Percentiles rank a stretch among this genome's conserved stretches.
Conservation (phyloP, 2,113 vertebrate genomes). For the Nyctibius bracteatus region DNA sequence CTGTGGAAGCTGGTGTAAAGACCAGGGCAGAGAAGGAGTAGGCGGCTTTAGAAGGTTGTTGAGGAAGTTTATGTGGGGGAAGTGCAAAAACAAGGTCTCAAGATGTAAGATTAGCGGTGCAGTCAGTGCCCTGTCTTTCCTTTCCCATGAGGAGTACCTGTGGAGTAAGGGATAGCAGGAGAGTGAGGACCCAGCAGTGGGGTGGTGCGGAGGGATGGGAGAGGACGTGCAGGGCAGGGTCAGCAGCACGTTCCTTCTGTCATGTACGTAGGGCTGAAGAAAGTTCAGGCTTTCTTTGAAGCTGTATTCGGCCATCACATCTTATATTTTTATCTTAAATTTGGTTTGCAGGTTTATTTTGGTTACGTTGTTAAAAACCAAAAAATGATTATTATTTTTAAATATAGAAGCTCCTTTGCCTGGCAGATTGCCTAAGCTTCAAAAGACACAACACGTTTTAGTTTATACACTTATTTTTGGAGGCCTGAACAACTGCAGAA, state of each 20-base stretch:
- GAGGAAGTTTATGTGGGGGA: background rate
- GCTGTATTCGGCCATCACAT: background rate
- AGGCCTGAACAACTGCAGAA: slow-evolving; percentile 7
- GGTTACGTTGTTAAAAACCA: background rate
- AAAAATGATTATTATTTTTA: background rate
- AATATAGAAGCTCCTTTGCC: background rate
- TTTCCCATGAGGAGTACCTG: fast-evolving
- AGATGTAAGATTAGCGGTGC: background rate
- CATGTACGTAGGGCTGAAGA: background rate
- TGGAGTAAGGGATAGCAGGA: background rate
- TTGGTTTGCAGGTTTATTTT: background rate
- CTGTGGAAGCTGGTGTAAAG: no score
- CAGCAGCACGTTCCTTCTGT: background rate
- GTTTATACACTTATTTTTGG: background rate
- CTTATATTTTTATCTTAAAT: background rate
- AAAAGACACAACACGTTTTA: background rate
- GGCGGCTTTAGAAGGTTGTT: background rate
- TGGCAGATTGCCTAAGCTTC: background rate
- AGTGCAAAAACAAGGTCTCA: background rate
- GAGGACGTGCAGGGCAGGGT: background rate
- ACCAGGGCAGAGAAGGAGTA: background rate
- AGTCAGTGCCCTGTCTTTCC: background rate
- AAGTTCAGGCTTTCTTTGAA: background rate
- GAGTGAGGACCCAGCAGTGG: background rate
- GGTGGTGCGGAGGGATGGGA: background rate